These are phyloP conservation scores for Brachypalpus laphriformis DNA, from an alignment of 2,888 invertebrate genomes.

Conservation along the genomic window DNA sequence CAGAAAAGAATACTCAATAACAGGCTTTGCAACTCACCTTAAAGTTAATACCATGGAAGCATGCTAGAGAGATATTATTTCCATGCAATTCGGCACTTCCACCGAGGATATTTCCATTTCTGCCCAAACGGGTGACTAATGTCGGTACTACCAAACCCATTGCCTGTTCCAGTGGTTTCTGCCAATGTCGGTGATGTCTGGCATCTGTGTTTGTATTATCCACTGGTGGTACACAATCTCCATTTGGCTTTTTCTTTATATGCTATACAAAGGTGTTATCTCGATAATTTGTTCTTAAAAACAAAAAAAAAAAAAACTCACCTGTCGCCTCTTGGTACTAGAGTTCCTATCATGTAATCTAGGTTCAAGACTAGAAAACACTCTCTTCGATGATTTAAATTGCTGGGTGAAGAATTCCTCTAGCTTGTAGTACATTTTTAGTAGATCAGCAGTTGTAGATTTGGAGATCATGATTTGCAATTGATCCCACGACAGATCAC, in stretches of 20 bases:
- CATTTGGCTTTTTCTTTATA: conserved; percentile 82
- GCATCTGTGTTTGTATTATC: conserved; percentile 85
- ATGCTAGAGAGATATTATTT: conserved; percentile 95
- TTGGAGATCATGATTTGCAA: conserved; percentile 98
- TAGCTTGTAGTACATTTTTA: conserved; percentile 98
- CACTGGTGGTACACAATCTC: conserved; percentile 71
- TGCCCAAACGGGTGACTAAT: conserved; percentile 87
- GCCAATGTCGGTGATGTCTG: conserved; percentile 97
- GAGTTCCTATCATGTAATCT: conserved; percentile 81
- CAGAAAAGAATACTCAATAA: not conserved
- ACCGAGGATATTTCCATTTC: conserved; percentile 90
- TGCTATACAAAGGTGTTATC: conserved; percentile 26
- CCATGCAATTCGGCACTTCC: conserved; percentile 95
- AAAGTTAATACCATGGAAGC: conserved; percentile 98
- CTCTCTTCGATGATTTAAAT: conserved; percentile 96
- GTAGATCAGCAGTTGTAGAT: conserved; percentile 97
- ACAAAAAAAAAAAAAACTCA: conserved; percentile 59
- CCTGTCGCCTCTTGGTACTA: conserved; percentile 81
- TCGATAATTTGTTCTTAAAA: too few species aligned
- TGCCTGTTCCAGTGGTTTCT: conserved; percentile 91
- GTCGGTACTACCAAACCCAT: conserved; percentile 91
- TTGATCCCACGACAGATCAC: conserved; percentile 97
- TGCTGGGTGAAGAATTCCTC: conserved; percentile 99
- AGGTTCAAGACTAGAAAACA: conserved; percentile 89
- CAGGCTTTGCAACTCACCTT: conserved; percentile 82